Evolutionary conservation across 2,888 invertebrate species (phyloP).

Genomic region (Chaetogeoica ovagalla): DNA sequence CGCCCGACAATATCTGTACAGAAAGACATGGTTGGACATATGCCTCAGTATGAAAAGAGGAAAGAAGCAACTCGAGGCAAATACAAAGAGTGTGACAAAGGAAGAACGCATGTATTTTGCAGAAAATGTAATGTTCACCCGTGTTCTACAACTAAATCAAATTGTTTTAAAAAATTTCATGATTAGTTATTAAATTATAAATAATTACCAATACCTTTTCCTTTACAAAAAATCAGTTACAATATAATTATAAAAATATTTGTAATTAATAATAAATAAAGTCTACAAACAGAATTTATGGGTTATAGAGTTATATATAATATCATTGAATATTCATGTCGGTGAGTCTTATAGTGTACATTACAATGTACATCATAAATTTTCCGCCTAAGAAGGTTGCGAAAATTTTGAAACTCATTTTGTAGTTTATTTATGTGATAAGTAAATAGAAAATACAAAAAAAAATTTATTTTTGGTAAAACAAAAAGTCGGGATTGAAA

Average conservation of each 20-base stretch:
- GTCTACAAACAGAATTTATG: no score
- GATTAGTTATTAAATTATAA: not conserved
- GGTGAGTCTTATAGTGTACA: not conserved
- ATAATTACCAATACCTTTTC: no score
- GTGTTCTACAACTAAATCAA: slow-evolving; percentile 1
- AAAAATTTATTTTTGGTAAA: no score
- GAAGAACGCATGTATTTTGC: not conserved
- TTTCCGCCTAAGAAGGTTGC: not conserved
- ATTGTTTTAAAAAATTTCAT: slow-evolving; percentile 4
- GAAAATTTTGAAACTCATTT: not conserved
- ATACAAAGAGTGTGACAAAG: not conserved
- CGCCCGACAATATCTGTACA: not conserved
- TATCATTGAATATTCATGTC: not conserved
- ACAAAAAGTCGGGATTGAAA: no score
- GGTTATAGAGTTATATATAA: not conserved
- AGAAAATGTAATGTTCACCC: not conserved
- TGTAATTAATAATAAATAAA: no score
- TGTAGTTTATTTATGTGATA: not conserved
- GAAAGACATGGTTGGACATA: not conserved
- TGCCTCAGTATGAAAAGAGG: not conserved
- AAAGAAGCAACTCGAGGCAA: not conserved
- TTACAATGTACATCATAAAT: not conserved
- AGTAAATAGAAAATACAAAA: no score
- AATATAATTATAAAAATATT: no score
- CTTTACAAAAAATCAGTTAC: not conserved